phyloP scores from a whole-genome alignment of 2,888 invertebrate genomes.

The Phalangium opilio region DNA sequence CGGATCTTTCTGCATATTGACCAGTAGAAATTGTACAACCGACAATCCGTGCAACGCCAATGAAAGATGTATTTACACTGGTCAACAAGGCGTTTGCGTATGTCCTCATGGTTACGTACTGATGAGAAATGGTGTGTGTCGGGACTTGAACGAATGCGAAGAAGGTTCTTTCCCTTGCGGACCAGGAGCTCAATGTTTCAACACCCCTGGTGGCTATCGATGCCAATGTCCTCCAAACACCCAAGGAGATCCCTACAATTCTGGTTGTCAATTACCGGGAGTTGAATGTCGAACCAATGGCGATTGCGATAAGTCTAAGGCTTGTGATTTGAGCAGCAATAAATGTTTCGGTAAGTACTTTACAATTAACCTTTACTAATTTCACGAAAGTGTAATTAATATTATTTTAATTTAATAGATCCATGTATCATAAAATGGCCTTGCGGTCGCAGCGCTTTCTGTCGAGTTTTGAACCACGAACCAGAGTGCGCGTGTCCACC shows the following conservation, averaged over 20 bases:
- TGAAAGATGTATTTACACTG: constrained; percentile 28
- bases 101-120: constrained; percentile 23
- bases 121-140: constrained; percentile 21
- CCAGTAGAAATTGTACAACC: constrained; percentile 23
- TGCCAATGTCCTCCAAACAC: constrained; percentile 64
- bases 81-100: constrained; percentile 32
- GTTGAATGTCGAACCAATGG: constrained; percentile 58
- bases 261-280: constrained; percentile 16
- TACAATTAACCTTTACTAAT: neutral
- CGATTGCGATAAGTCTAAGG: constrained; percentile 59
- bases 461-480: constrained; percentile 58
- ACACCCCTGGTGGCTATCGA: constrained; percentile 55
- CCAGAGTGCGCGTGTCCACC: constrained; percentile 60
- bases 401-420: constrained; percentile 36
- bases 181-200: constrained; percentile 59
- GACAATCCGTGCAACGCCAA: constrained; percentile 22
- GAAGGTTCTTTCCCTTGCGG: constrained; percentile 52
- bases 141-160: constrained; percentile 67
- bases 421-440: constrained; percentile 52
- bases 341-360: constrained; percentile 28
- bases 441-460: constrained; percentile 53
- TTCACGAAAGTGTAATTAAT: neutral
- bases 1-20: constrained; percentile 22
- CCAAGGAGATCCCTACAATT: constrained; percentile 16
- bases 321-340: constrained; percentile 47